Conservation (phyloP, 2,888 invertebrate species). For the Acleris literana region DNA sequence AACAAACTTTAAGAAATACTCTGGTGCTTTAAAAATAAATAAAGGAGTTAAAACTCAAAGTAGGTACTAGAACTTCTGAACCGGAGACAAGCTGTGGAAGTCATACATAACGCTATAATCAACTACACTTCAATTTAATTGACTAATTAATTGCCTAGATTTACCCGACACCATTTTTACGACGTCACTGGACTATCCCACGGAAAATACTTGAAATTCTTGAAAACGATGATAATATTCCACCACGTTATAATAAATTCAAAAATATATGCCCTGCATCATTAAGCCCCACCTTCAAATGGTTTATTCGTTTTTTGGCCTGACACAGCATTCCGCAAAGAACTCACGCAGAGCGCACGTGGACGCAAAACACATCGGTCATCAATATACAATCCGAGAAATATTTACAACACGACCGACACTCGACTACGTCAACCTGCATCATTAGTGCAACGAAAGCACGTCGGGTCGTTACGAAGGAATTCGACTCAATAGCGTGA, state of each 20-base stretch:
- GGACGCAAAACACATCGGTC: conserved; percentile 11
- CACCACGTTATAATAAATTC: background rate
- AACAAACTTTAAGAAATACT: no score
- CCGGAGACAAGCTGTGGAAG: no score
- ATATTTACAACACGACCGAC: conserved; percentile 19
- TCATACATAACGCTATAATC: no score
- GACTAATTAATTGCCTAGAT: no score
- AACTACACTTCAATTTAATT: no score
- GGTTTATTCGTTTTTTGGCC: conserved; percentile 6
- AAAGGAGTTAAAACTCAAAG: no score
- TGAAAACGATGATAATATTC: no score
- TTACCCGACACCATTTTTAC: no score
- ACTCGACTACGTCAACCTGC: conserved; percentile 4
- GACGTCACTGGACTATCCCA: no score
- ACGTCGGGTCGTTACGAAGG: conserved; percentile 23
- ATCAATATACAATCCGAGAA: conserved; percentile 17
- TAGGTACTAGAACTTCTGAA: no score
- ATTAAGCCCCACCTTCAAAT: background rate
- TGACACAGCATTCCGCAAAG: background rate
- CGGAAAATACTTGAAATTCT: no score
- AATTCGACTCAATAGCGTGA: conserved; percentile 29
- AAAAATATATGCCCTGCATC: background rate
- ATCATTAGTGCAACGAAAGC: conserved; percentile 26
- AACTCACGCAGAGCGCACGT: conserved; percentile 14
- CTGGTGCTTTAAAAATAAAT: no score